phyloP scores from a whole-genome alignment of 2,113 vertebrate species.

The Orientallactaga bullata region DNA sequence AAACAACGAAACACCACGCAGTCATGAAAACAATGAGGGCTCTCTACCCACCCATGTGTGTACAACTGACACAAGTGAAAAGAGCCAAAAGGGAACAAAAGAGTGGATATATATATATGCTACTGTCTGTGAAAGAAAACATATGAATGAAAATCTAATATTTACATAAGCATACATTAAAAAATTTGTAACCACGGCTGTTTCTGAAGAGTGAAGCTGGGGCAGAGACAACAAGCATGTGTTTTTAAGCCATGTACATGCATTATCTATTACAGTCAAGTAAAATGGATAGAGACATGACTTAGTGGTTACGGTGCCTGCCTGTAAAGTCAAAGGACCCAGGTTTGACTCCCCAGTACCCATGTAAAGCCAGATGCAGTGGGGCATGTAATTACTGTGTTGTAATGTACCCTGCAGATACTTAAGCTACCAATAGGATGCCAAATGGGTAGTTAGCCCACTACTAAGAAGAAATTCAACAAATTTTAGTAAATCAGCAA shows the following conservation, averaged over 20 bases:
- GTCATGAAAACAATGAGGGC: not conserved
- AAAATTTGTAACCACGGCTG: constrained; percentile 19
- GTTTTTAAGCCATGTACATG: not conserved
- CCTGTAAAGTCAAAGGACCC: too few species aligned
- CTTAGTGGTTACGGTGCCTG: too few species aligned
- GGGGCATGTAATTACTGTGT: too few species aligned
- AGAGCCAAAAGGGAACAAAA: not conserved
- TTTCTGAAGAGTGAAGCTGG: constrained; percentile 13
- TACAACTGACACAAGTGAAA: not conserved
- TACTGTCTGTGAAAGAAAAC: constrained; percentile 29
- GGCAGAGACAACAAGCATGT: not conserved
- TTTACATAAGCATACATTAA: constrained; percentile 22
- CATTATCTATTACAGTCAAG: not conserved
- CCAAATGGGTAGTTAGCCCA: not conserved
- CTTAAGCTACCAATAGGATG: not conserved
- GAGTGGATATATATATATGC: not conserved
- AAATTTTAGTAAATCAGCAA: not conserved
- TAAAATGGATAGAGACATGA: too few species aligned
- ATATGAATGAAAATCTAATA: constrained; percentile 31
- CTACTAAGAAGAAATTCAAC: not conserved
- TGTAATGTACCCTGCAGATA: too few species aligned
- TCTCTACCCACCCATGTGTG: not conserved
- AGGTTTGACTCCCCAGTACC: too few species aligned
- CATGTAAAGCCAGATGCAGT: too few species aligned
- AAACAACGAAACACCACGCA: not conserved